Evolutionary conservation across 2,797 vertebrate species (phyloP).

Genomic region (Paedocypris micromegethes): DNA sequence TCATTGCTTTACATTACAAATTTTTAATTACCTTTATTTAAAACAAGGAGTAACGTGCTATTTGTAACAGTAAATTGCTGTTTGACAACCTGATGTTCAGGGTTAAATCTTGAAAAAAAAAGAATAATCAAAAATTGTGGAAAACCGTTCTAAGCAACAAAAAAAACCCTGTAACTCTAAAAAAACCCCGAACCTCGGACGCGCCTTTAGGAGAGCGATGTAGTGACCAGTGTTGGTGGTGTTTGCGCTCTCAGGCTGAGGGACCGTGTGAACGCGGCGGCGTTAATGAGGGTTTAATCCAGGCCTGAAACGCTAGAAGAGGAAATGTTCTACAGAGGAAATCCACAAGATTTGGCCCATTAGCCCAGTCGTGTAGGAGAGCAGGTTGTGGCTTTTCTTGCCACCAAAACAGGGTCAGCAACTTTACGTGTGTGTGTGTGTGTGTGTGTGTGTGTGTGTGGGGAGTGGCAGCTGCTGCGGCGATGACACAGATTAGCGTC

Average conservation of each 20-base stretch:
- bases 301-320: constrained; percentile 21
- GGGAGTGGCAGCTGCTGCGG: constrained; percentile 42
- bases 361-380: constrained; percentile 31
- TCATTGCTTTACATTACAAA: no score
- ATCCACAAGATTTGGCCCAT: constrained; percentile 17
- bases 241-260: background rate
- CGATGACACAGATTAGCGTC: constrained; percentile 41
- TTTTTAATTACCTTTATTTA: no score
- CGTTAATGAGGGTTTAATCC: constrained; percentile 37
- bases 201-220: no score
- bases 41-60: no score
- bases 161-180: no score
- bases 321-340: constrained; percentile 4
- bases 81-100: no score
- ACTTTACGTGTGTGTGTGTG: constrained; percentile 28
- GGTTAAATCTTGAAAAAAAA: no score
- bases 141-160: no score
- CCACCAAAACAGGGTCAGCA: constrained; percentile 33
- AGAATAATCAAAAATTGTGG: no score
- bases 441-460: constrained; percentile 22
- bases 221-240: no score
- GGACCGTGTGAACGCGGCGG: background rate
- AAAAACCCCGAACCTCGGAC: no score
- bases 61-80: no score
- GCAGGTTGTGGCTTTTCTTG: constrained; percentile 27